A percentile compares a stretch with the other conserved stretches of the same genome.
Evolutionary conservation across 2,888 invertebrate species (phyloP).

Genomic region (Platycheirus rosarum): DNA sequence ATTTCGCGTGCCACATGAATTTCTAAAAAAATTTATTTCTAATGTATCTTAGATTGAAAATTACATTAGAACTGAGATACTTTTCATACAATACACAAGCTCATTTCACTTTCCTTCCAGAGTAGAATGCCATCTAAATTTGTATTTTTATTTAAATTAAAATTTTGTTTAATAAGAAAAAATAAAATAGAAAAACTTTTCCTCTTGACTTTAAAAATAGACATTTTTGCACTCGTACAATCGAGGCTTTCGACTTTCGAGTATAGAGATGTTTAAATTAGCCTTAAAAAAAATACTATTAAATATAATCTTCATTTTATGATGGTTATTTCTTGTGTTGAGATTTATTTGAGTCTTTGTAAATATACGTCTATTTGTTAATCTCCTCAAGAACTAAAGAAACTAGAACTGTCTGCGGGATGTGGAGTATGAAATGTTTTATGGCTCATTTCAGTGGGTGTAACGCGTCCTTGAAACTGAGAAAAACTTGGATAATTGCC

Average conservation of each 20-base stretch:
- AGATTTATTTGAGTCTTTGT: constrained; percentile 13
- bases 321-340: constrained; percentile 22
- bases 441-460: constrained; percentile 16
- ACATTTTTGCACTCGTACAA: constrained; percentile 69
- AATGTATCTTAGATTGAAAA: not conserved
- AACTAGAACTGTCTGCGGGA: not conserved
- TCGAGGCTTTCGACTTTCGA: constrained; percentile 47
- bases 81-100: constrained; percentile 14
- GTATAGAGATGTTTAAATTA: constrained; percentile 54
- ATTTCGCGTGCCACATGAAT: constrained; percentile 59
- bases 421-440: constrained; percentile 17
- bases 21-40: constrained; percentile 9
- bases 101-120: constrained; percentile 58
- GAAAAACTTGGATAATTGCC: constrained; percentile 19
- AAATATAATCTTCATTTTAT: constrained; percentile 22
- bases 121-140: constrained; percentile 28
- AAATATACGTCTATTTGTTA: constrained; percentile 14
- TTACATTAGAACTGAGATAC: constrained; percentile 13
- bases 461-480: constrained; percentile 47
- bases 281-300: constrained; percentile 5
- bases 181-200: constrained; percentile 7
- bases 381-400: constrained; percentile 18
- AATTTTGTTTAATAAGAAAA: constrained; percentile 6
- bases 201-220: constrained; percentile 57
- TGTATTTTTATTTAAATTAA: constrained; percentile 13